Evolutionary conservation across 2,797 vertebrate genomes (phyloP), one percentile per base, ranked within the genome.

Genomic region (Chloroceryle inda): DNA sequence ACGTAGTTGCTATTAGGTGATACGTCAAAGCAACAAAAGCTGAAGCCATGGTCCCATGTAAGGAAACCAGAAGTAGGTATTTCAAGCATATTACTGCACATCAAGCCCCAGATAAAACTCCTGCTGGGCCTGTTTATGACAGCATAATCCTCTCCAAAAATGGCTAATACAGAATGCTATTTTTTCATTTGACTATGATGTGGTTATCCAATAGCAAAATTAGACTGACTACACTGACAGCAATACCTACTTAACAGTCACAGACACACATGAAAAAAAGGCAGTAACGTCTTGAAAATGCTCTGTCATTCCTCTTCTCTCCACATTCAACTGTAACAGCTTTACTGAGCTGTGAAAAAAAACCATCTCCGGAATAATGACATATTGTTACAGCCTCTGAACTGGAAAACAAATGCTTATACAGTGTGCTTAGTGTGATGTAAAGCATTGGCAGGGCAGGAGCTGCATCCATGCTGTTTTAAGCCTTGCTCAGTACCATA

Each of bases 121-220:
- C 96, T 97, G 89, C 96, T 96, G 94, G 89, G 91, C 83, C 87
- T 96, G 95, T 97, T 97, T 97, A 97, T 87, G 94, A 87, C 79
- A 95, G 86, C 52, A 62, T 96, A 96, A 97, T 95, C 91, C 94
- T 97, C 94, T 95, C 68, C 67, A 89, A 97, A 97, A 93, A 24
- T 15, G 19, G 89, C 52, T 91, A 92, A 81, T 87, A 88, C 24
- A 89, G 96, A 95, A n/a, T 61, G 90, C 80, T 94, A 83, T 81
- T 92, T 92, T 81, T 92, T 92, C 94, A 83, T 96, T 95, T 96
- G 92, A 35, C 69, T 6, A 2, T 66, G 61, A 88, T 77, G 31
- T 29, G 40, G 69, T 79, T 90, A 93, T 92, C 62, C 1, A 4
- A 81, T 22, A 82, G 79, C 35, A 85, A 88, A 95, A 93, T 89